Conservation (phyloP, 2,797 vertebrate species). For the Remorina albescens region DNA sequence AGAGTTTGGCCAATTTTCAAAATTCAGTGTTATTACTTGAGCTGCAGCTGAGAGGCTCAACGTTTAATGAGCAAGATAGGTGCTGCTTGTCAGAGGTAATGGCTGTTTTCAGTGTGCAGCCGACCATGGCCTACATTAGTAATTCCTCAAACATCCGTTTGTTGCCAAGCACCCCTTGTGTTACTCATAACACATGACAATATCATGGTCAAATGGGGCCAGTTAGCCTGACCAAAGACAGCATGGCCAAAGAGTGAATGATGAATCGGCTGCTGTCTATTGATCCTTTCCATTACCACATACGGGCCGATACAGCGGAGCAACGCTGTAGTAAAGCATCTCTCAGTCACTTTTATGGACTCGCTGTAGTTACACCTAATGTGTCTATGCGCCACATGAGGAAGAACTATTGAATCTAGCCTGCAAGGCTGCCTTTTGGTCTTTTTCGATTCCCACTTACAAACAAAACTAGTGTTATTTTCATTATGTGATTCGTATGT, state of each 20-base stretch:
- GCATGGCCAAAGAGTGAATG: conserved; percentile 62
- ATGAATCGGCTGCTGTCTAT: conserved; percentile 77
- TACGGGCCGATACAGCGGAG: conserved; percentile 59
- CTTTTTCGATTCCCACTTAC: conserved; percentile 35
- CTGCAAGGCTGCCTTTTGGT: conserved; percentile 28
- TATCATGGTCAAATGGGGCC: conserved; percentile 80
- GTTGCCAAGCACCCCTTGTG: conserved; percentile 74
- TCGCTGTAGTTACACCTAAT: conserved; percentile 67
- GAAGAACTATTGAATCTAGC: conserved; percentile 50
- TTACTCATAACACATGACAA: conserved; percentile 78
- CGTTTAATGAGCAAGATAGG: conserved; percentile 74
- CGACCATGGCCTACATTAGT: conserved; percentile 63
- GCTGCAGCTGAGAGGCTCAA: conserved; percentile 55
- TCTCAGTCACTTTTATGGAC: conserved; percentile 76
- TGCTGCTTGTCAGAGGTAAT: conserved; percentile 79
- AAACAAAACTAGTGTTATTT: conserved; percentile 27
- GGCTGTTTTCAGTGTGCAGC: conserved; percentile 77
- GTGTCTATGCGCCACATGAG: conserved; percentile 46
- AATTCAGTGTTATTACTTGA: conserved; percentile 56
- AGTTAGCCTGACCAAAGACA: conserved; percentile 72
- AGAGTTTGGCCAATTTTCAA: conserved; percentile 34
- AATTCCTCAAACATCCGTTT: conserved; percentile 79
- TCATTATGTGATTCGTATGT: conserved; percentile 8
- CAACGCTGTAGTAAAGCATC: conserved; percentile 71
- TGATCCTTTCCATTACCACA: conserved; percentile 78